phyloP scores from a whole-genome alignment of 2,888 invertebrate species.

The Melanostoma scalare region DNA sequence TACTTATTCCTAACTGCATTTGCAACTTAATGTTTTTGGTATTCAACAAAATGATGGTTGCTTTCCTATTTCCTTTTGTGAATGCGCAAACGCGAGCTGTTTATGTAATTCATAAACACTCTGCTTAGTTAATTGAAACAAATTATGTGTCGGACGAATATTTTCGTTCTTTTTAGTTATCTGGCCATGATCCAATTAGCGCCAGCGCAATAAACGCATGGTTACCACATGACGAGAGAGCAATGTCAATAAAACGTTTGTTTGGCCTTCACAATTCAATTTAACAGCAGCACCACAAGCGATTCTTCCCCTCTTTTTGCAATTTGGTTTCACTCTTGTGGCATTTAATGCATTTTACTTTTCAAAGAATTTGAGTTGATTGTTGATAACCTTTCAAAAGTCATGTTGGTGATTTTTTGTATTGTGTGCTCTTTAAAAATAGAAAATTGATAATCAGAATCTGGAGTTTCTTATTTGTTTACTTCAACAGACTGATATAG shows the following conservation, averaged over 20 bases:
- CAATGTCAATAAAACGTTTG: slow-evolving; percentile 42
- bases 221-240: background rate
- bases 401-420: slow-evolving; percentile 6
- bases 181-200: slow-evolving; percentile 66
- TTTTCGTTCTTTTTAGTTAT: slow-evolving; percentile 29
- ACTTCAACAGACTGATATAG: background rate
- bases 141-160: slow-evolving; percentile 6
- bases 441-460: slow-evolving; percentile 50
- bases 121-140: slow-evolving; percentile 38
- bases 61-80: background rate
- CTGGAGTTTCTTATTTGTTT: slow-evolving; percentile 49
- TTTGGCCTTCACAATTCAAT: slow-evolving; percentile 62
- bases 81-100: slow-evolving; percentile 14
- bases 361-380: background rate
- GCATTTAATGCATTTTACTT: background rate
- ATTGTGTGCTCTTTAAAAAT: slow-evolving; percentile 8
- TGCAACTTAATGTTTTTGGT: too few species aligned
- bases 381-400: slow-evolving; percentile 14
- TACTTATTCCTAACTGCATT: too few species aligned
- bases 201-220: slow-evolving; percentile 5
- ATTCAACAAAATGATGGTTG: too few species aligned
- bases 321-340: slow-evolving; percentile 1
- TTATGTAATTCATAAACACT: slow-evolving; percentile 36
- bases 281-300: background rate
- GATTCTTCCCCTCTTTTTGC: background rate